A percentile compares a stretch with the other conserved stretches of the same genome.
These are phyloP conservation scores for Sebastiscus albofasciatus DNA, from an alignment of 2,797 vertebrate species.

Conservation along the genomic window DNA sequence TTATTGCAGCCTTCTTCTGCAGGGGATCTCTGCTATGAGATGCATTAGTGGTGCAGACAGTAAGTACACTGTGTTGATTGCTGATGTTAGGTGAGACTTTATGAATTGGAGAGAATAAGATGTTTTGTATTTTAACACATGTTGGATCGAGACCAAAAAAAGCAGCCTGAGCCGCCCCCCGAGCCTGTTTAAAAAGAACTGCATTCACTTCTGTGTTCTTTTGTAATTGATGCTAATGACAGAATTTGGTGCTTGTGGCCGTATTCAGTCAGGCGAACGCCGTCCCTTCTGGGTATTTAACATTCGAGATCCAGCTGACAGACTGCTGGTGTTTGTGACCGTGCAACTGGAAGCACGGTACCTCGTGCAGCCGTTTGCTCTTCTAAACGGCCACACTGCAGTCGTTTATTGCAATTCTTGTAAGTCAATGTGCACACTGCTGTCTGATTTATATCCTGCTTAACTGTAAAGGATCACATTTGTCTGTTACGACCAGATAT, in stretches of 20 bases:
- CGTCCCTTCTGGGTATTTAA: conserved; percentile 44
- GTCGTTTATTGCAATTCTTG: conserved; percentile 25
- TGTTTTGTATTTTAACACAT: conserved; percentile 4
- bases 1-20: neutral
- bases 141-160: conserved; percentile 13
- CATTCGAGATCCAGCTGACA: conserved; percentile 51
- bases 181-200: conserved; percentile 20
- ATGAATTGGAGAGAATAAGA: conserved; percentile 3
- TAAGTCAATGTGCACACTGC: neutral
- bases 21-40: neutral
- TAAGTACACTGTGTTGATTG: conserved; percentile 1
- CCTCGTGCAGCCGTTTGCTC: conserved; percentile 19
- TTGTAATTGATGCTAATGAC: conserved; percentile 41
- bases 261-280: conserved; percentile 36
- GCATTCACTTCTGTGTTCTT: conserved; percentile 18
- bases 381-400: conserved; percentile 26
- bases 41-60: neutral
- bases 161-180: neutral
- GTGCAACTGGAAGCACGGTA: conserved; percentile 9
- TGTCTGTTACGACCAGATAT: conserved; percentile 14
- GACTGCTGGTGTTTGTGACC: conserved; percentile 42
- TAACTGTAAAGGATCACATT: conserved; percentile 16
- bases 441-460: conserved; percentile 28
- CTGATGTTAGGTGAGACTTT: conserved; percentile 4
- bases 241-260: conserved; percentile 34